These are phyloP conservation scores for Aleadryas rufinucha DNA, from an alignment of 2,113 vertebrate genomes.

Conservation along the genomic window DNA sequence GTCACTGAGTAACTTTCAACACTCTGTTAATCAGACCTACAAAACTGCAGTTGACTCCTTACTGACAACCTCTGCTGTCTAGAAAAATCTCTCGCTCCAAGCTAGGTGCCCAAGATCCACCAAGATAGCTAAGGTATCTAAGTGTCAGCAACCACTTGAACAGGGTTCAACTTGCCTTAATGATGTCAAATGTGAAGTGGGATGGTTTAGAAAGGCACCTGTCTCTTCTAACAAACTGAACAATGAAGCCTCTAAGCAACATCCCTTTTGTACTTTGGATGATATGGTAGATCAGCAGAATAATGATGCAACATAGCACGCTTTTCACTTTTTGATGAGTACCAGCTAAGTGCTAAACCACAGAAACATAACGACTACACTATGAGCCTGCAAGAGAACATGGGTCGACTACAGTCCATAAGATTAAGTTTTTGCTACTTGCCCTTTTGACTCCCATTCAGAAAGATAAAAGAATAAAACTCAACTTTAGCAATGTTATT, in stretches of 20 bases:
- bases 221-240: background rate
- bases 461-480: background rate
- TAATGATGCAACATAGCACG: background rate
- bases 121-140: background rate
- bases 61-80: background rate
- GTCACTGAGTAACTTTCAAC: background rate
- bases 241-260: background rate
- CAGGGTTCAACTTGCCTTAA: background rate
- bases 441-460: background rate
- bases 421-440: background rate
- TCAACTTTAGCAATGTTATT: background rate
- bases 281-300: background rate
- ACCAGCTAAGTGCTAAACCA: background rate
- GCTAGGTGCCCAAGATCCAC: background rate
- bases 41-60: background rate
- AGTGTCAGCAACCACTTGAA: background rate
- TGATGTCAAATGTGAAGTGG: background rate
- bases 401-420: background rate
- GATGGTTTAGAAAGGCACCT: background rate
- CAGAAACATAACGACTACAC: background rate
- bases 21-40: background rate
- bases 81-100: background rate
- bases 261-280: background rate
- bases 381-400: background rate
- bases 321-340: background rate